phyloP scores from a whole-genome alignment of 2,797 vertebrate genomes.

The Hoplostethus mediterraneus region DNA sequence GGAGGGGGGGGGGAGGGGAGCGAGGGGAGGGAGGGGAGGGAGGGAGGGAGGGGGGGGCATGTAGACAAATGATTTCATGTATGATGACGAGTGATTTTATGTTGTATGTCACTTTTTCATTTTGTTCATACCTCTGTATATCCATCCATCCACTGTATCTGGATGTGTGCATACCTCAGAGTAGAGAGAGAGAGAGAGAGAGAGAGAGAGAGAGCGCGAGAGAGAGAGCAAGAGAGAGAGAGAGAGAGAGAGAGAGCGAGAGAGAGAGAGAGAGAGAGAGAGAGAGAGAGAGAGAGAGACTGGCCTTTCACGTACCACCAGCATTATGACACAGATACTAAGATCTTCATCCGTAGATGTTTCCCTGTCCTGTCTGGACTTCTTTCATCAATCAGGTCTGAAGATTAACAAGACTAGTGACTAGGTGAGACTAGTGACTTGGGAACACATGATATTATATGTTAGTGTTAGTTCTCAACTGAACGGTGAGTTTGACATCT shows the following conservation, averaged over 20 bases:
- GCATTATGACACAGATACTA: slow-evolving; percentile 34
- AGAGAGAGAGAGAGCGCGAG: too few species aligned
- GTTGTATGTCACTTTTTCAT: slow-evolving; percentile 52
- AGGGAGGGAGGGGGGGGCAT: slow-evolving; percentile 18
- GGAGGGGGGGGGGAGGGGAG: not conserved
- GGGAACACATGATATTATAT: too few species aligned
- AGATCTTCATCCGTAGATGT: slow-evolving; percentile 8
- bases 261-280: slow-evolving; percentile 8
- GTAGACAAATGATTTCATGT: slow-evolving; percentile 54
- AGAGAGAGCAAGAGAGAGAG: slow-evolving; percentile 1
- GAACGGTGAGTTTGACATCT: not conserved
- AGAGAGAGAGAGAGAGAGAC: slow-evolving; percentile 14
- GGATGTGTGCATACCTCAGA: slow-evolving; percentile 26
- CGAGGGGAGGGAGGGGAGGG: slow-evolving; percentile 2
- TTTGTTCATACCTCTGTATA: slow-evolving; percentile 44
- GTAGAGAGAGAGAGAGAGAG: not conserved
- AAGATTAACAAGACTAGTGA: not conserved
- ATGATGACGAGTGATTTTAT: slow-evolving; percentile 38
- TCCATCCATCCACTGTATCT: slow-evolving; percentile 47
- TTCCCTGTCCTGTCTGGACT: not conserved
- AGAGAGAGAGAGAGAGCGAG: slow-evolving; percentile 10
- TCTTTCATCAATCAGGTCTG: not conserved
- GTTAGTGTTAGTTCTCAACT: not conserved
- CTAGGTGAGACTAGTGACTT: too few species aligned
- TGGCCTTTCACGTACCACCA: slow-evolving; percentile 69